These are phyloP conservation scores for Orthosia cruda DNA, from an alignment of 2,888 invertebrate genomes.

Conservation along the genomic window DNA sequence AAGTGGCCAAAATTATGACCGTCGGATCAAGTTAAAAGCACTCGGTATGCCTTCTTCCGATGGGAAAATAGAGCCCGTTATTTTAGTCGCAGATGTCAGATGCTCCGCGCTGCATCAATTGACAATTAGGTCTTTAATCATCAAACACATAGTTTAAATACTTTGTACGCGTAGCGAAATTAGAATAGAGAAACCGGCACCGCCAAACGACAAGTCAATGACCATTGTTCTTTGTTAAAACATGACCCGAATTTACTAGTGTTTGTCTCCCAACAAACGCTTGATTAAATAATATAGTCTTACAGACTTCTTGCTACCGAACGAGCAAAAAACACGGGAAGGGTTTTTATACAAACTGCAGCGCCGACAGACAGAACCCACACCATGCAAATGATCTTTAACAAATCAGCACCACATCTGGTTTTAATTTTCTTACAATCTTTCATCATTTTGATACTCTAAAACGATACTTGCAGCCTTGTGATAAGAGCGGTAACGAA, in stretches of 20 bases:
- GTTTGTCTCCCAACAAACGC: slow-evolving; percentile 38
- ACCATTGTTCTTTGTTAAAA: slow-evolving; percentile 60
- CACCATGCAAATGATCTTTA: slow-evolving; percentile 76
- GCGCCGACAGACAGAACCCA: slow-evolving; percentile 69
- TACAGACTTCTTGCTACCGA: slow-evolving; percentile 43
- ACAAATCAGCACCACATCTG: slow-evolving; percentile 71
- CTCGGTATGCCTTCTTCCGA: not conserved
- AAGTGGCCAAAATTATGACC: not conserved
- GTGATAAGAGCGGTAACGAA: slow-evolving; percentile 53
- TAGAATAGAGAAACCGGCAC: slow-evolving; percentile 41
- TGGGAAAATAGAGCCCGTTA: not conserved
- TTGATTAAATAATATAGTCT: slow-evolving; percentile 49
- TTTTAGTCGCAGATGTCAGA: not conserved
- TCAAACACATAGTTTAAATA: slow-evolving; percentile 31
- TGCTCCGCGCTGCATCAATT: slow-evolving; percentile 21
- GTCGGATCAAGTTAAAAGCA: not conserved
- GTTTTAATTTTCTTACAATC: slow-evolving; percentile 66
- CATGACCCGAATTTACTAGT: slow-evolving; percentile 48
- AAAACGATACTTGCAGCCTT: slow-evolving; percentile 55
- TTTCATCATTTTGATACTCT: slow-evolving; percentile 24
- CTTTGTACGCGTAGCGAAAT: slow-evolving; percentile 38
- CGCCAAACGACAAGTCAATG: slow-evolving; percentile 58
- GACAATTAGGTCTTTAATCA: slow-evolving; percentile 42
- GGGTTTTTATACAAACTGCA: slow-evolving; percentile 58
- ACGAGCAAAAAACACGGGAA: slow-evolving; percentile 54